Evolutionary conservation across 2,797 vertebrate species (phyloP), one percentile per base, ranked within the genome.

Genomic region (Gallinago solitaria): DNA sequence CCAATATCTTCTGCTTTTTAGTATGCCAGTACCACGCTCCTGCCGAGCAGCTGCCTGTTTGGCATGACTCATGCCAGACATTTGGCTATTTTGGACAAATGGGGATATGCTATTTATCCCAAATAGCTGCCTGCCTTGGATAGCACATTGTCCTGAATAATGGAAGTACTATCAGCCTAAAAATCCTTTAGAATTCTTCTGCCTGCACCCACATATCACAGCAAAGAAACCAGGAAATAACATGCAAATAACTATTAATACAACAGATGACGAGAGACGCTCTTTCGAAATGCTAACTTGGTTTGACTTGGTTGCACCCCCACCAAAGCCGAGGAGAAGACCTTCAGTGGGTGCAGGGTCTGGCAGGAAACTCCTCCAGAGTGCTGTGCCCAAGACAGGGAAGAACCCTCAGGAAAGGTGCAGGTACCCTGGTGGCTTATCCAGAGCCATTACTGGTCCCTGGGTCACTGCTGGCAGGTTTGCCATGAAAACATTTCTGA

Each of bases 11-110:
- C 30, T 78, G 67, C 95, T 87, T 92, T 87, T 74, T 87, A 87
- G 83, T 94, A 90, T 81, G 74, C 87, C 68, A 89, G 54, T 82
- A 83, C 67, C 43, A 83, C 37, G 4, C 88, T 94, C 82, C 60
- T 84, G 75, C 81, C 12, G 32, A 87, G 75, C 78, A 85, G 87
- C 79, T 78, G 90, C 89, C 91, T 96, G 82, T 71, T 82, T 88
- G 89, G 85, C 61, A 65, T 74, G 79, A 89, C 76, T 94, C 81
- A 94, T 95, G 85, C 90, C 95, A 95, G 93, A 96, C 95, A 89
- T 93, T 96, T 76, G 80, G 88, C 89, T 87, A 85, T 89, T 93
- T 95, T 97, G 83, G 85, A 85, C 94, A 88, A 85, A 83, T 78
- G 68, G 85, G 68, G 91, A 86, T 90, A 96, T 92, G 82, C 85